Percentiles rank a stretch among this genome's conserved stretches.
These are phyloP conservation scores for Garrulus glandarius DNA, from an alignment of 2,797 vertebrate genomes.

Conservation along the genomic window DNA sequence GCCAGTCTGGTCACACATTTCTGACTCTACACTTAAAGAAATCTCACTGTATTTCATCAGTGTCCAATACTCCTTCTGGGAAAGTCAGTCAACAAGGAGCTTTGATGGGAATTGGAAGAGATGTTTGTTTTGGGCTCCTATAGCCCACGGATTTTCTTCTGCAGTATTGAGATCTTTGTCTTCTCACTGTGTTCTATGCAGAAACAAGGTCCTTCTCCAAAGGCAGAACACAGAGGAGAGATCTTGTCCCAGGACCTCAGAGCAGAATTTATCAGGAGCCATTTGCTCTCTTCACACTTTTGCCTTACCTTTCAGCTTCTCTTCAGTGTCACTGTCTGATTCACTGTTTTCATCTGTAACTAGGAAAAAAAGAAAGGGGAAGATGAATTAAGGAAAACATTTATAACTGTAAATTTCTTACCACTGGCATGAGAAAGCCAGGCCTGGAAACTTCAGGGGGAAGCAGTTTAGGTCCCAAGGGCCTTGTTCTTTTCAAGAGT, in stretches of 20 bases:
- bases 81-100: background rate
- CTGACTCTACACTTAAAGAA: background rate
- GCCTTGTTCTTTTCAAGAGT: background rate
- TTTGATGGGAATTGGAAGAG: background rate
- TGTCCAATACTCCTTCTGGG: background rate
- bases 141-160: background rate
- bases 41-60: background rate
- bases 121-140: background rate
- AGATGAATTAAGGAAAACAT: background rate
- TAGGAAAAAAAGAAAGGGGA: slow-evolving; percentile 29
- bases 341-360: slow-evolving; percentile 97
- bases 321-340: slow-evolving; percentile 95
- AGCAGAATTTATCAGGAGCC: background rate
- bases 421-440: background rate
- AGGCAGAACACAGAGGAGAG: background rate
- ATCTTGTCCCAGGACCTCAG: background rate
- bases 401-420: background rate
- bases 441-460: background rate
- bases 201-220: background rate
- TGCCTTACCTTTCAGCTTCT: slow-evolving; percentile 90
- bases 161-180: background rate
- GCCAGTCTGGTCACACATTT: background rate
- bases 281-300: background rate
- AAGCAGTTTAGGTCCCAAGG: background rate
- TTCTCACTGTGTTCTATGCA: background rate